Conservation (phyloP, 1,140 invertebrate genomes). For the Metopolophium dirhodum region DNA sequence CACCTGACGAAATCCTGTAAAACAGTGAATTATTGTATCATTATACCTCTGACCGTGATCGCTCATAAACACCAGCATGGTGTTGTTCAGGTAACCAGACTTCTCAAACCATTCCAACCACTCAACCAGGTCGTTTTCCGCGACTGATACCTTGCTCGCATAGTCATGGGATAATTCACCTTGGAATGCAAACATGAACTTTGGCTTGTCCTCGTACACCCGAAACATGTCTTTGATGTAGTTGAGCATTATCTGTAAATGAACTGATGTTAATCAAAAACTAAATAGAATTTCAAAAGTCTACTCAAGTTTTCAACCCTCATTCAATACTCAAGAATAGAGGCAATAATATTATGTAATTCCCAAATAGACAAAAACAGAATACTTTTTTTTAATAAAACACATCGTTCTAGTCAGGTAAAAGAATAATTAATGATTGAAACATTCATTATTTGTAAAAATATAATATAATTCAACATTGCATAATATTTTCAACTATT, state of each 20-base stretch:
- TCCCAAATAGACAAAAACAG: neutral
- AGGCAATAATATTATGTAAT: neutral
- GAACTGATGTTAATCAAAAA: neutral
- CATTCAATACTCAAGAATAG: neutral
- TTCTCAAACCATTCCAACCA: constrained; percentile 71
- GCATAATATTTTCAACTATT: too few relatives aligned
- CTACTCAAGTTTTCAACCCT: neutral
- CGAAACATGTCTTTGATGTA: constrained; percentile 71
- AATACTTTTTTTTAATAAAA: neutral
- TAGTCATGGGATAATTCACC: constrained; percentile 89
- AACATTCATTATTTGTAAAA: too few relatives aligned
- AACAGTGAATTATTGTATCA: neutral
- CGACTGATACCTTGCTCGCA: constrained; percentile 76
- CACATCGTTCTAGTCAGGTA: neutral
- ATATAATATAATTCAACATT: too few relatives aligned
- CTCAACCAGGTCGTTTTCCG: constrained; percentile 75
- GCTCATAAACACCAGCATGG: constrained; percentile 83
- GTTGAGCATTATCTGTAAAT: constrained; percentile 70
- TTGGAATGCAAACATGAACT: constrained; percentile 87
- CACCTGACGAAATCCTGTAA: neutral
- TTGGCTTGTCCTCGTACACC: constrained; percentile 72
- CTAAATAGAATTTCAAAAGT: neutral
- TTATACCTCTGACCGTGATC: constrained; percentile 85
- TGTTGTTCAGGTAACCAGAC: constrained; percentile 75
- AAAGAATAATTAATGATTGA: too few relatives aligned